Conservation (phyloP, 2,797 vertebrate genomes). For the Spea hammondii region DNA sequence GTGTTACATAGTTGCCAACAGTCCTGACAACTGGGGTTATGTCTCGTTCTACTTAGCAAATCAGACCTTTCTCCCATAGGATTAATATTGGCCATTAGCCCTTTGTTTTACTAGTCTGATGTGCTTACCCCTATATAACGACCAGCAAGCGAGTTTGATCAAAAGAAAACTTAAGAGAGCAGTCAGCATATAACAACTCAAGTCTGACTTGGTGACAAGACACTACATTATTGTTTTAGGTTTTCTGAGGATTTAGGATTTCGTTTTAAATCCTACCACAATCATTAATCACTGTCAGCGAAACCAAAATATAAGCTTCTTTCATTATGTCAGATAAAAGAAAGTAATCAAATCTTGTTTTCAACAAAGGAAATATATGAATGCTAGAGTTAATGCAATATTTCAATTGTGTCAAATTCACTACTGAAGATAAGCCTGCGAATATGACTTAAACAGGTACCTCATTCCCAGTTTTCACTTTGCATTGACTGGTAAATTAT, state of each 20-base stretch:
- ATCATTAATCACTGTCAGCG: conserved; percentile 49
- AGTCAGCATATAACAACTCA: too few species aligned
- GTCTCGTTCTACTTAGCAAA: too few species aligned
- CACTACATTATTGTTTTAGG: conserved; percentile 12
- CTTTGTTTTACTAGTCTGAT: too few species aligned
- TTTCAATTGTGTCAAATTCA: conserved; percentile 44
- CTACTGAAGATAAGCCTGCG: conserved; percentile 18
- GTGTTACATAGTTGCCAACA: too few species aligned
- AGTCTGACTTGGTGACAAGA: neutral
- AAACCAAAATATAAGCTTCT: conserved; percentile 28
- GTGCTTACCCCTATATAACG: too few species aligned
- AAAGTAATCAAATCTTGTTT: conserved; percentile 44
- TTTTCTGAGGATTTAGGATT: conserved; percentile 16
- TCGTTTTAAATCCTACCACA: conserved; percentile 21
- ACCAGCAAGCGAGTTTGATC: too few species aligned
- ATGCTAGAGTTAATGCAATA: conserved; percentile 38
- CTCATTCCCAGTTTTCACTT: conserved; percentile 11
- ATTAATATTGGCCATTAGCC: too few species aligned
- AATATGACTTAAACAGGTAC: conserved; percentile 40
- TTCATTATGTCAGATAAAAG: conserved; percentile 45
- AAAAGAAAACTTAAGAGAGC: too few species aligned
- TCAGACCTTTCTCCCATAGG: too few species aligned
- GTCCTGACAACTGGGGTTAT: too few species aligned
- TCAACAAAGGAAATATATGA: conserved; percentile 44
- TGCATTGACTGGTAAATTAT: conserved; percentile 26